Conservation (phyloP, 2,113 vertebrate species). For the Riparia riparia region DNA sequence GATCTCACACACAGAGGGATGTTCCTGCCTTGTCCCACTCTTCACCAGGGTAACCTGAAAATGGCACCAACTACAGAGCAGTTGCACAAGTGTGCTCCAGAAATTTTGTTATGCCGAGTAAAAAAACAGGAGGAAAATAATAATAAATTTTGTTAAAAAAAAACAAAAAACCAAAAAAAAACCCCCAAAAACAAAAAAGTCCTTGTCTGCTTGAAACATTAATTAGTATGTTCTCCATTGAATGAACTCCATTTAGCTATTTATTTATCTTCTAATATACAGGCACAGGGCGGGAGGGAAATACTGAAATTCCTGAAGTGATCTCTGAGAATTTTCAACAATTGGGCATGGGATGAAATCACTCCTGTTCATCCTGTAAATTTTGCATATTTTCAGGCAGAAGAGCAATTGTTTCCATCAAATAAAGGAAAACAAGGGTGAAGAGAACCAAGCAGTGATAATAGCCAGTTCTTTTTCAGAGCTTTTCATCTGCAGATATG, state of each 20-base stretch:
- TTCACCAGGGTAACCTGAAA: background rate
- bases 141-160: background rate
- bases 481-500: background rate
- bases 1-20: background rate
- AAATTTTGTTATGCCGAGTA: background rate
- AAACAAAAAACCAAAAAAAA: no score
- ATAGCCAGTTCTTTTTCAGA: background rate
- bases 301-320: background rate
- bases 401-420: background rate
- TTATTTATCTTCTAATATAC: background rate
- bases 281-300: background rate
- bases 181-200: rapidly evolving
- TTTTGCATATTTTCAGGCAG: background rate
- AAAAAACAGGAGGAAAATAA: background rate
- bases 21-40: background rate
- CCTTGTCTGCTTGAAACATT: background rate
- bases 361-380: background rate
- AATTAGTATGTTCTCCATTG: background rate
- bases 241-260: background rate
- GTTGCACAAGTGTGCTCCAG: background rate
- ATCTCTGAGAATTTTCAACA: background rate
- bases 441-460: background rate
- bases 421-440: background rate
- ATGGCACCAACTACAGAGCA: background rate
- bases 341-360: background rate